Evolutionary conservation across 2,797 vertebrate genomes (phyloP).

Genomic region (Myotis daubentonii): DNA sequence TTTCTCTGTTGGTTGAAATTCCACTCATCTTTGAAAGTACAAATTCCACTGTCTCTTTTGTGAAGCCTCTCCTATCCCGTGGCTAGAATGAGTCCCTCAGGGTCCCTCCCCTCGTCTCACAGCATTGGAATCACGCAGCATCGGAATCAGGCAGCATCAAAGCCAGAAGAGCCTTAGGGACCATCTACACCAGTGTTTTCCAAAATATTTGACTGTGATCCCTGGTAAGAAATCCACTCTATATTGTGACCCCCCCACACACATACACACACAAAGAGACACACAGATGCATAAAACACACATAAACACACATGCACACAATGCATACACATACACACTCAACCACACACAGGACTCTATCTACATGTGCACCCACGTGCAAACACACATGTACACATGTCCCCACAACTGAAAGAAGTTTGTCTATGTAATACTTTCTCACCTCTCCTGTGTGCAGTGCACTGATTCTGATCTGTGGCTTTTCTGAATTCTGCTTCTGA

Average conservation of each 20-base stretch:
- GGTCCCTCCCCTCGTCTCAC: background rate
- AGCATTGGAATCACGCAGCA: rapidly evolving
- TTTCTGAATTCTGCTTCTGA: background rate
- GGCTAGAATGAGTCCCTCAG: background rate
- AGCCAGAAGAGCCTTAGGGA: background rate
- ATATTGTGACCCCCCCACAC: background rate
- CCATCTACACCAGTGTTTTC: background rate
- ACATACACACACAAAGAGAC: background rate
- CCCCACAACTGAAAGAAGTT: background rate
- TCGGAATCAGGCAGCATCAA: background rate
- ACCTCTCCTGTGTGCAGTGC: rapidly evolving
- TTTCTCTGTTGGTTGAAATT: background rate
- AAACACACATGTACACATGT: background rate
- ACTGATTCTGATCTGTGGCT: background rate
- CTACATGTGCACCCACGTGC: background rate
- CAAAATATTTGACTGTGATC: background rate
- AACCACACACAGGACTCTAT: background rate
- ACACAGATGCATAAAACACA: background rate
- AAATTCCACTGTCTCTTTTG: background rate
- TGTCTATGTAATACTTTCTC: background rate
- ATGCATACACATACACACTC: background rate
- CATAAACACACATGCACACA: background rate
- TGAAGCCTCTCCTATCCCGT: background rate
- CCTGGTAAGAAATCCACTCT: background rate
- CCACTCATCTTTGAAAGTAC: background rate